These are phyloP conservation scores for Apodemia zela DNA, from an alignment of 2,888 invertebrate genomes.

Conservation along the genomic window DNA sequence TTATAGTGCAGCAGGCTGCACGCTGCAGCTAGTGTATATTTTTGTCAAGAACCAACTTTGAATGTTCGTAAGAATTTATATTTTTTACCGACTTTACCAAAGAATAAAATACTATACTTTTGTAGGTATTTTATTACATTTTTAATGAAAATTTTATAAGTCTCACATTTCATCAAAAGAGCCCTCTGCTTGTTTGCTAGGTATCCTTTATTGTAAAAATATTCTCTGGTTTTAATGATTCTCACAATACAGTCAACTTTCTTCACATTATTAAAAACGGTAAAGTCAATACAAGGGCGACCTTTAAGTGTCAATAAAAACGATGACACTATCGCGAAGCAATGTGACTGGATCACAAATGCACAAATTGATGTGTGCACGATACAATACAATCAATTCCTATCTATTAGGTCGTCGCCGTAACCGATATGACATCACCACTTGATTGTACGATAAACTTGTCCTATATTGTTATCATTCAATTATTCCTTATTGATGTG, in stretches of 20 bases:
- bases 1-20: no score
- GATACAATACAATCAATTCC: conserved; percentile 43
- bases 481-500: conserved; percentile 66
- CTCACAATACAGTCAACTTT: background rate
- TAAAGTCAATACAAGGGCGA: background rate
- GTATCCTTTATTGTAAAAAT: no score
- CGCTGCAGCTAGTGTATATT: no score
- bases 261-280: background rate
- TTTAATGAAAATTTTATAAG: no score
- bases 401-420: conserved; percentile 38
- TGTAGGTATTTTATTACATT: no score
- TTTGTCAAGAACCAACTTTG: no score
- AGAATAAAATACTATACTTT: no score
- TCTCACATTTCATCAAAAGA: no score
- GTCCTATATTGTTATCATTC: conserved; percentile 61
- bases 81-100: no score
- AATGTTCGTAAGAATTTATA: no score
- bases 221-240: background rate
- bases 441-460: conserved; percentile 50
- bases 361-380: conserved; percentile 43
- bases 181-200: no score
- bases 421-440: conserved; percentile 52
- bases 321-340: conserved; percentile 40
- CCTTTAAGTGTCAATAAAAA: conserved; percentile 32
- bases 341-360: conserved; percentile 38